These are phyloP conservation scores for Leptinotarsa defecta DNA, from an alignment of 1,140 invertebrate genomes.

Conservation along the genomic window DNA sequence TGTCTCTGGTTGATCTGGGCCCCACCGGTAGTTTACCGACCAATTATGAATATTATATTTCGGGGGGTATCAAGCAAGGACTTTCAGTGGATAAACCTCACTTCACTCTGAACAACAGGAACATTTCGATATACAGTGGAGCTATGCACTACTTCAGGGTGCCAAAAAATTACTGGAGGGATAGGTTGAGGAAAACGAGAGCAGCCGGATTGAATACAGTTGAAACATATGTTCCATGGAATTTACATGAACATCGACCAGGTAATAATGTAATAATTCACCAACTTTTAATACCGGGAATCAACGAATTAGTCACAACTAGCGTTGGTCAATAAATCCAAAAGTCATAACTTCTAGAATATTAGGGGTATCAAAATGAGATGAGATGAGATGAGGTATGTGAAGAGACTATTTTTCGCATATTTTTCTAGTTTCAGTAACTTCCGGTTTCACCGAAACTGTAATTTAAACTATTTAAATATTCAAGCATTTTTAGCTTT, in stretches of 20 bases:
- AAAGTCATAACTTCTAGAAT: background rate
- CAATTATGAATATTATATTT: constrained; percentile 49
- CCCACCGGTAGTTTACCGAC: constrained; percentile 32
- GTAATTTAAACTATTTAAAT: background rate
- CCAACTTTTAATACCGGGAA: constrained; percentile 26
- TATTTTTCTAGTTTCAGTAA: too few species aligned
- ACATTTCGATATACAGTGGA: constrained; percentile 61
- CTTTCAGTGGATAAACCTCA: constrained; percentile 38
- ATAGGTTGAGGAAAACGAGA: constrained; percentile 36
- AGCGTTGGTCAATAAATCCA: too few species aligned
- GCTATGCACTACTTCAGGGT: constrained; percentile 92
- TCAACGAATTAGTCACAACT: too few species aligned
- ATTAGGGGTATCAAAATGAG: background rate
- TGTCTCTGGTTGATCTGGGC: background rate
- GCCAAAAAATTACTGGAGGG: constrained; percentile 61
- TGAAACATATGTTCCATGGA: constrained; percentile 95
- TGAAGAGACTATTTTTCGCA: too few species aligned
- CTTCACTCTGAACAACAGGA: constrained; percentile 54
- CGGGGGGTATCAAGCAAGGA: constrained; percentile 41
- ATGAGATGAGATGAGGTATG: too few species aligned
- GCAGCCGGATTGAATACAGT: constrained; percentile 83
- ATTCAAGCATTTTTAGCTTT: too few species aligned
- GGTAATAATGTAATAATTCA: constrained; percentile 13
- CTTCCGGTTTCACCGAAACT: background rate
- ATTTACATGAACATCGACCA: constrained; percentile 74